Base-by-base conservation (phyloP, 2,888 invertebrate species). In the Nomada fabriciana region DNA sequence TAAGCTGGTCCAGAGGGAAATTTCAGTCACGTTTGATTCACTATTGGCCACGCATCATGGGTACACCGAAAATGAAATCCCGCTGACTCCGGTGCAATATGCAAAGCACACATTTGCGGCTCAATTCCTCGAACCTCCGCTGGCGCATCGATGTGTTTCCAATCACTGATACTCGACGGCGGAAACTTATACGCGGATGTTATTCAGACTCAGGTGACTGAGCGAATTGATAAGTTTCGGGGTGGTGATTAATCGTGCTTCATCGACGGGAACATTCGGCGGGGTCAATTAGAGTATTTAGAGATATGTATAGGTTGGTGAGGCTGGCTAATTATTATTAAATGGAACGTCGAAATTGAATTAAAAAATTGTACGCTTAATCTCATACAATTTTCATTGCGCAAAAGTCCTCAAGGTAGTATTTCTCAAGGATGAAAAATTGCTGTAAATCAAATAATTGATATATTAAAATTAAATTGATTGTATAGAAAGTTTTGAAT, bases 241-340 rank as follows among this genome's bases (percentile, higher is more conserved):
- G 36, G 63, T 23, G 43, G 18, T 61, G 61, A 69, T 73, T 57
- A 72, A 79, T 69, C 70, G 57, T n/a, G 57, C 47, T 25, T 55
- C 69, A 81, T 70, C 61, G 74, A 67, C 53, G 47, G 42, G 73
- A 53, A 80, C 64, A 74, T 74, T 60, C 70, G 20, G 63, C 68
- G 47, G 43, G 59, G 82, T 72, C 76, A 63, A 81, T 82, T 82
- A 69, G 43, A 72, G 25, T 11, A 25, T 74, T 81, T 69, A 20
- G 59, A 67, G 59, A n/a, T 57, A 61, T 11, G 20, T 15, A 47
- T 47, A 47, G 60, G 36, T 5, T 36, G 36, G 36, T 0, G 36
- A 0, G 36, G 36, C 23, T 50, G 36, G 36, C 42, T 59, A 61
- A 43, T 36, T 59, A 29, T 52, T 15, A 52, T 52, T 7, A 7